Base-by-base conservation (phyloP, 2,888 invertebrate genomes). In the Coleophora flavipennella region DNA sequence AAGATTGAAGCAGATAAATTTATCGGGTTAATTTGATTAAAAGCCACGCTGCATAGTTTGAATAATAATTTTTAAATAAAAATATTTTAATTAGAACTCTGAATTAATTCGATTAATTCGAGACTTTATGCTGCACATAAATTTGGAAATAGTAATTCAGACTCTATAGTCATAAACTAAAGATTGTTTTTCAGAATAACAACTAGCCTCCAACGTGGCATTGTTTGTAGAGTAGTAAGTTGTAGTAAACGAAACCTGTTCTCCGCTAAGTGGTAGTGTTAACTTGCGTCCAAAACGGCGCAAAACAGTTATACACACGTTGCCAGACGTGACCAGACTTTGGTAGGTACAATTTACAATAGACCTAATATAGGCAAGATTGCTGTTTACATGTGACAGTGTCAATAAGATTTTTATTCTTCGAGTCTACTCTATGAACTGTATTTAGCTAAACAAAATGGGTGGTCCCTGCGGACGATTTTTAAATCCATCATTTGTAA, bases 171-270 rank as follows among this genome's bases (percentile, higher is more conserved):
- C 20, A 20, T 20, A 20, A 20, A 4, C 6, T 20, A n/a, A n/a
- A n/a, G 20, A 6, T 20, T 20, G 20, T 3, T 20, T 20, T 20
- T 6, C 20, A 20, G 6, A 20, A 20, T 20, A 20, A 3, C 20
- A 20, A 4, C 3, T 20, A 20, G 20, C 6, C 3, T 20, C 20
- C 3, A 20, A 20, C 20, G 12, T 32, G n/a, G 35, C 13, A 14
- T 13, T 45, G 29, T 48, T 43, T 43, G 40, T 44, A 36, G 47
- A 39, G 48, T 65, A 63, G 63, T 65, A 63, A 55, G 33, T 7
- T 14, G 38, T 38, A 39, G 83, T 81, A 81, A 61, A 56, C 51
- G 46, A 67, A 80, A 81, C 81, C 52, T 62, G 81, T 80, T 80
- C 67, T 49, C 53, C 62, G 61, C 53, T 70, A 68, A 69, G 63